Evolutionary conservation across 2,888 invertebrate species (phyloP), one percentile per base, ranked within the genome.

Genomic region (Boloria euphrosyne): DNA sequence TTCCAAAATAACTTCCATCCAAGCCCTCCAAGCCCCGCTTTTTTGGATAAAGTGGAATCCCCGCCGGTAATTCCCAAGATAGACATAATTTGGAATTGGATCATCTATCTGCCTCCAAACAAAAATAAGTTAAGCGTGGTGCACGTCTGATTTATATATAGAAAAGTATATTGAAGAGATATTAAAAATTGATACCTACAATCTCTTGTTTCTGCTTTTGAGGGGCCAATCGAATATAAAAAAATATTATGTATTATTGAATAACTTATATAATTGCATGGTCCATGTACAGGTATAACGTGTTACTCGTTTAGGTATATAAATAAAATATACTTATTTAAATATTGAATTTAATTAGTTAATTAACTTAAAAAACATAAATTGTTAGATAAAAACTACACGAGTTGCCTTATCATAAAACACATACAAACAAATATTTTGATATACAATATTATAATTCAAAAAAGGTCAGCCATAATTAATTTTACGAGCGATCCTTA

Each of bases 21-120:
- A 83, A 78, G 83, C 83, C 81, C 76, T 80, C 78, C 77, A 74
- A 75, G 77, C 77, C 80, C 83, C 84, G 80, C 78, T 90, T 89
- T 66, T 90, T 91, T 89, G 87, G 87, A 86, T 89, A 92, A 90
- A 91, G 86, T 87, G 89, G 91, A 89, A 86, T 90, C 90, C 88
- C 90, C 89, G 85, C 82, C 84, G 91, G 89, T 90, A 90, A 93
- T 93, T 93, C 93, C 93, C 93, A 92, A 91, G 93, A 91, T 89
- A 91, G 88, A 91, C 90, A 92, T 93, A 93, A 92, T 92, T 93
- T 91, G 90, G 92, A 93, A 93, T 93, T 93, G 93, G 93, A 93
- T 92, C 92, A 92, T 93, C 90, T 91, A 92, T 93, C 90, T 88
- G 86, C 82, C 76, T 87, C 83, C 88, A 87, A 84, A 89, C 89